A percentile compares a stretch with the other conserved stretches of the same genome.
phyloP scores from a whole-genome alignment of 2,113 vertebrate genomes.

The Peromyscus leucopus region DNA sequence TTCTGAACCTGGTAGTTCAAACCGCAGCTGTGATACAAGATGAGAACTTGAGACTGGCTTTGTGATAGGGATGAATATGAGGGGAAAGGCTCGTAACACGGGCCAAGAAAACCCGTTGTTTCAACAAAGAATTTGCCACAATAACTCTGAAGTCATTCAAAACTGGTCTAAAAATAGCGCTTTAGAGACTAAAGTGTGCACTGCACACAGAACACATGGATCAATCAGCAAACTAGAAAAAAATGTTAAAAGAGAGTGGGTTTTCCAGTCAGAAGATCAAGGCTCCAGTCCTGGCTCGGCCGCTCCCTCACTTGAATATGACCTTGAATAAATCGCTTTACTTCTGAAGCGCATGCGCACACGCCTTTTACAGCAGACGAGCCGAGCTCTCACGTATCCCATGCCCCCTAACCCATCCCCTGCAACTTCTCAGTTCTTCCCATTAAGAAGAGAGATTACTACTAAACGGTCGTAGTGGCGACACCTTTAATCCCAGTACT shows the following conservation, averaged over 20 bases:
- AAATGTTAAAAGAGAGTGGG: slow-evolving; percentile 5
- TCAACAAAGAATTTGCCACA: slow-evolving; percentile 46
- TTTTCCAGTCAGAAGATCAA: slow-evolving; percentile 46
- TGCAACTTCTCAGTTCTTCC: slow-evolving; percentile 7
- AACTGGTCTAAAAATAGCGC: slow-evolving; percentile 53
- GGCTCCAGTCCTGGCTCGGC: slow-evolving; percentile 6
- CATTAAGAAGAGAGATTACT: background rate
- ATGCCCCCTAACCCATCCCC: background rate
- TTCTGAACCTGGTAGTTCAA: slow-evolving; percentile 26
- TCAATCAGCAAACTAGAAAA: slow-evolving; percentile 47
- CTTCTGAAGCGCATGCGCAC: background rate
- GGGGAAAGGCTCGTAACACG: slow-evolving; percentile 27
- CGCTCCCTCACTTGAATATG: background rate
- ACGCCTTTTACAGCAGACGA: background rate
- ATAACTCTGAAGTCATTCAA: slow-evolving; percentile 63
- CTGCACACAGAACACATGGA: slow-evolving; percentile 31
- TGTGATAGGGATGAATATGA: background rate
- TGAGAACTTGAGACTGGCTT: slow-evolving; percentile 32
- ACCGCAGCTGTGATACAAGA: background rate
- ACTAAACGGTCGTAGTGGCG: background rate
- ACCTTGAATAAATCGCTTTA: background rate
- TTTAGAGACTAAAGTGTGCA: slow-evolving; percentile 39
- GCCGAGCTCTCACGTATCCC: background rate
- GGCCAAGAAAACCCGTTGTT: slow-evolving; percentile 40
- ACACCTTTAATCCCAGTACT: background rate